Base-by-base conservation (phyloP, 1,140 invertebrate genomes). In the Ctenoplectra terminalis region DNA sequence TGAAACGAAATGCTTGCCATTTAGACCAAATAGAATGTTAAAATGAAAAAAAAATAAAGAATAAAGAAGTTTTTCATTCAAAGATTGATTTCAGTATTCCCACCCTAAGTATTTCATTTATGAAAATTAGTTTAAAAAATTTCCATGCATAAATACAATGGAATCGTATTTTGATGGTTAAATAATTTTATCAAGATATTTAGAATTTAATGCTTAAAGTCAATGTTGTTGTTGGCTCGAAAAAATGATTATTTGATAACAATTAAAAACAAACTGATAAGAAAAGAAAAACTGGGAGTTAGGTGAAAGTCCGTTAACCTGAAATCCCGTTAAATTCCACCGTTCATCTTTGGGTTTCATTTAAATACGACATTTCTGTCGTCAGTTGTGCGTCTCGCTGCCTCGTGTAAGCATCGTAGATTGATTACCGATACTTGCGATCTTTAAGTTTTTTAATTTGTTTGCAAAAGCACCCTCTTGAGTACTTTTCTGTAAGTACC, bases 41-140 rank as follows among this genome's bases (percentile, higher is more conserved):
- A 4, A n/a, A n/a, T n/a, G 20, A 34, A 34, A 9, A 60, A 1
- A 15, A 31, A 48, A 26, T 1, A 29, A 56, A 43, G 9, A 54
- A 54, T 54, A 76, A 69, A 77, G 29, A 48, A 4, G n/a, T 71
- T 61, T 23, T 52, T 29, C 43, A 29, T 60, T 52, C 9, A 9
- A 6, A 69, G 15, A 70, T 56, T 6, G 2, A 37, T 52, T 70
- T 26, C 11, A 43, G 26, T 43, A 40, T 8, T 1, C 23, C 29
- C 3, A n/a, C 43, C 46, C 6, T 1, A 20, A 37, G 26, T 26
- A 34, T 74, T 34, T 46, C 43, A 56, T 29, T 8, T 34, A 17
- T 17, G 1, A 60, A 46, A 34, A 60, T 31, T 31, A 15, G 7
- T 73, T 43, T 15, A 11, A 26, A 23, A 43, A 72, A n/a, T n/a